A percentile compares a stretch with the other conserved stretches of the same genome.
These are phyloP conservation scores for Psococerastis gibbosa DNA, from an alignment of 2,888 invertebrate genomes.

Conservation along the genomic window DNA sequence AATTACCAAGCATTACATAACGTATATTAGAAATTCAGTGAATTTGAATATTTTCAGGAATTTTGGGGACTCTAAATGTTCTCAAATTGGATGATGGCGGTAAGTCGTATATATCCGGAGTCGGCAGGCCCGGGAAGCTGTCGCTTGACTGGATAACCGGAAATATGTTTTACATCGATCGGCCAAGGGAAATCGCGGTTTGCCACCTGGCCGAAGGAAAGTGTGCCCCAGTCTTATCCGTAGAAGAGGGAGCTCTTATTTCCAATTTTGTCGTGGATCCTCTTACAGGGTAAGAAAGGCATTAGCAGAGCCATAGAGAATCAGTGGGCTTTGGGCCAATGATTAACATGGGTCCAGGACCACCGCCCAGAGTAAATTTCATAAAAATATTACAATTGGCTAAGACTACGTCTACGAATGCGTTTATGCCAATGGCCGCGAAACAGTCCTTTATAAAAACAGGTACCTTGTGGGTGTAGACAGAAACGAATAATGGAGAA, in stretches of 20 bases:
- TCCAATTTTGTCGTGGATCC: constrained; percentile 45
- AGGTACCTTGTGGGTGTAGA: too few relatives aligned
- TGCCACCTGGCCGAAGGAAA: constrained; percentile 34
- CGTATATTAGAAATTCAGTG: too few relatives aligned
- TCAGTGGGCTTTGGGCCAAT: constrained; percentile 1
- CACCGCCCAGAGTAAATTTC: too few relatives aligned
- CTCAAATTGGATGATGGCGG: constrained; percentile 24
- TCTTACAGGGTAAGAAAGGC: constrained; percentile 19
- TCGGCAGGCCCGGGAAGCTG: constrained; percentile 34
- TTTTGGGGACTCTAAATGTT: constrained; percentile 20
- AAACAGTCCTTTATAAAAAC: too few relatives aligned
- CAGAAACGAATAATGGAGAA: too few relatives aligned
- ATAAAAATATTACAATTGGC: too few relatives aligned
- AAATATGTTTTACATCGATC: constrained; percentile 47
- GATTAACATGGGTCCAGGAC: too few relatives aligned
- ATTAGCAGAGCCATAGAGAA: neutral
- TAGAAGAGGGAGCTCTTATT: constrained; percentile 31
- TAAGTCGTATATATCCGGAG: constrained; percentile 24
- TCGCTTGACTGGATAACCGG: constrained; percentile 56
- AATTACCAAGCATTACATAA: too few relatives aligned
- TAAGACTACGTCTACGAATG: too few relatives aligned
- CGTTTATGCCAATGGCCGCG: too few relatives aligned
- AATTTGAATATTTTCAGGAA: constrained; percentile 19
- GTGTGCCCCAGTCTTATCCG: constrained; percentile 34
- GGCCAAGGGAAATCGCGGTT: constrained; percentile 21